These are phyloP conservation scores for Notodonta ziczac DNA, from an alignment of 2,888 invertebrate species.

Conservation along the genomic window DNA sequence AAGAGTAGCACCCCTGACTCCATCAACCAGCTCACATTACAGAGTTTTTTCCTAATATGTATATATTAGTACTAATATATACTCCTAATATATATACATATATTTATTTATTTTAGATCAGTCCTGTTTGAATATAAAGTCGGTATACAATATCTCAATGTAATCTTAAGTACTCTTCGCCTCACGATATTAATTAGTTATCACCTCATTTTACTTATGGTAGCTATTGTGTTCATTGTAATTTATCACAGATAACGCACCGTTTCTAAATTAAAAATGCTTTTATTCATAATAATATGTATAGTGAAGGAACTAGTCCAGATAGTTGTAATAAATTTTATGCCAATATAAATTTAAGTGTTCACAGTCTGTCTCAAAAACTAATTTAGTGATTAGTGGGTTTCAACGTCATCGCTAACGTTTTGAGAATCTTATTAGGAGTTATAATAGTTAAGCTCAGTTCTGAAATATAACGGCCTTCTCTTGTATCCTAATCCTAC, in stretches of 20 bases:
- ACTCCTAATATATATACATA: too few species aligned
- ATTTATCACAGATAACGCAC: not conserved
- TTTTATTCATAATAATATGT: constrained; percentile 50
- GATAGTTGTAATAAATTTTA: constrained; percentile 68
- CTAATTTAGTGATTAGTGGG: constrained; percentile 48
- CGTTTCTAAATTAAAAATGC: constrained; percentile 40
- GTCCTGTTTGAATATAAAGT: not conserved
- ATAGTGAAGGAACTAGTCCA: constrained; percentile 80
- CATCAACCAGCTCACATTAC: too few species aligned
- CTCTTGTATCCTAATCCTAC: not conserved
- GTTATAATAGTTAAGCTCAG: constrained; percentile 19
- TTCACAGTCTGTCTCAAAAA: constrained; percentile 59
- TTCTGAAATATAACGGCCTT: not conserved
- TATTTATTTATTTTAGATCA: not conserved
- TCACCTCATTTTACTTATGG: not conserved
- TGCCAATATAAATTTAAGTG: constrained; percentile 62
- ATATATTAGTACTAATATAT: too few species aligned
- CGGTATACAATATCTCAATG: not conserved
- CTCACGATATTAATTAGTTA: not conserved
- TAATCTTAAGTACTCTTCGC: not conserved
- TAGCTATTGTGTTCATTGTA: not conserved
- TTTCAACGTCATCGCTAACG: constrained; percentile 43
- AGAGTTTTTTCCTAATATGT: too few species aligned
- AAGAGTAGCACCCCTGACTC: too few species aligned
- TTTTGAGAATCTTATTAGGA: constrained; percentile 43